Base-by-base conservation (phyloP, 1,140 invertebrate genomes). In the Psilanteris sp. region DNA sequence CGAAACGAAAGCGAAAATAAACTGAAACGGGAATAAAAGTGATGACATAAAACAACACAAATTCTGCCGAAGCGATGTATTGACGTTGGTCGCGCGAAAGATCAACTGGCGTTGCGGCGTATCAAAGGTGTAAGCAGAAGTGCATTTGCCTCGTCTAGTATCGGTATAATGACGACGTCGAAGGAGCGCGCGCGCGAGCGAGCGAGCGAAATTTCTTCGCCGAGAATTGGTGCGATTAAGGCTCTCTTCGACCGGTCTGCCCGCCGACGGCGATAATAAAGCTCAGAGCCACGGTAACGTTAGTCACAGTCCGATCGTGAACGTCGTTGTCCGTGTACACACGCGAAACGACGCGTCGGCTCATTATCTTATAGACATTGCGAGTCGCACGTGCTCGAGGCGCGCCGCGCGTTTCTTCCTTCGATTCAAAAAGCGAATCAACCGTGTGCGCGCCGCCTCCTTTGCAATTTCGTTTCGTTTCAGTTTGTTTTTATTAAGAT, bases 251-350 rank as follows among this genome's bases (percentile, higher is more conserved):
- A 68, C 64, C 64, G 50, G 64, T 68, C 64, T 37, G 50, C 24
- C 31, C 7, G 41, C 64, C 43, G 41, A 9, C 43, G 32, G 31
- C 50, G 37, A 55, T 68, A 68, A 68, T 68, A 68, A 68, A 68
- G 64, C 32, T 18, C 39, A 48, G 41, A 68, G 26, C 18, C 50
- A 46, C 50, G 29, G 39, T 44, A 55, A 55, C 64, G 43, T 41
- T 48, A 34, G 52, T 70, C 61, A 66, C 66, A 70, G 66, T 70
- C 43, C 43, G 52, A 68, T 57, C 50, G 64, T 8, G 52, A 52
- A 46, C 62, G 48, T 55, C 64, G 52, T 20, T n/a, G 36, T 48
- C 44, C 34, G 34, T 37, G 10, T 36, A 46, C 62, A 10, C 62
- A 37, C 41, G 29, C 41, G 43, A 26, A 46, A 27, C 62, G 13